These are phyloP conservation scores for Saccopteryx leptura DNA, from an alignment of 2,113 vertebrate genomes.

Conservation along the genomic window DNA sequence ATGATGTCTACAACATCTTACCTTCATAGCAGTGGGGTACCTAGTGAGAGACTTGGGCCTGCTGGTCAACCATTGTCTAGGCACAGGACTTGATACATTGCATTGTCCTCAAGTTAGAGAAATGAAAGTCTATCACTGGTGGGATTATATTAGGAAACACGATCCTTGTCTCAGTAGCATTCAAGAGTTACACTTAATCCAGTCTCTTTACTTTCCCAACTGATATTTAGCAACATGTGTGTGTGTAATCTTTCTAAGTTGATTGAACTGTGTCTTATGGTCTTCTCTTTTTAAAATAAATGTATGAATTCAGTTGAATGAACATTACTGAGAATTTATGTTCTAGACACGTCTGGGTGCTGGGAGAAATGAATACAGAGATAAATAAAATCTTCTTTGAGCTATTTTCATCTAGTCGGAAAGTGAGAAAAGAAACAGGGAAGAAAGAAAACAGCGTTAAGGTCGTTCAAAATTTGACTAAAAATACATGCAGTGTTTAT, in stretches of 20 bases:
- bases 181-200: neutral
- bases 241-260: neutral
- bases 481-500: neutral
- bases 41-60: neutral
- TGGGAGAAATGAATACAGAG: neutral
- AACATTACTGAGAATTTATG: slow-evolving; percentile 6
- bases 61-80: neutral
- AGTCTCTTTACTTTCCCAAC: neutral
- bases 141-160: neutral
- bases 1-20: neutral
- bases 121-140: neutral
- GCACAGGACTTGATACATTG: neutral
- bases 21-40: neutral
- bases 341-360: neutral
- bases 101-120: neutral
- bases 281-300: neutral
- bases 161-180: neutral
- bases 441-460: neutral
- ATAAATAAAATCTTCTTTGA: slow-evolving; percentile 39
- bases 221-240: neutral
- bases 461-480: slow-evolving; percentile 5
- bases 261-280: neutral
- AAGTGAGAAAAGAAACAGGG: neutral
- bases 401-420: neutral
- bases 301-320: slow-evolving; percentile 20